A percentile compares a stretch with the other conserved stretches of the same genome.
These are phyloP conservation scores for Acanthosepion pharaonis DNA, from an alignment of 2,888 invertebrate species.

Conservation along the genomic window DNA sequence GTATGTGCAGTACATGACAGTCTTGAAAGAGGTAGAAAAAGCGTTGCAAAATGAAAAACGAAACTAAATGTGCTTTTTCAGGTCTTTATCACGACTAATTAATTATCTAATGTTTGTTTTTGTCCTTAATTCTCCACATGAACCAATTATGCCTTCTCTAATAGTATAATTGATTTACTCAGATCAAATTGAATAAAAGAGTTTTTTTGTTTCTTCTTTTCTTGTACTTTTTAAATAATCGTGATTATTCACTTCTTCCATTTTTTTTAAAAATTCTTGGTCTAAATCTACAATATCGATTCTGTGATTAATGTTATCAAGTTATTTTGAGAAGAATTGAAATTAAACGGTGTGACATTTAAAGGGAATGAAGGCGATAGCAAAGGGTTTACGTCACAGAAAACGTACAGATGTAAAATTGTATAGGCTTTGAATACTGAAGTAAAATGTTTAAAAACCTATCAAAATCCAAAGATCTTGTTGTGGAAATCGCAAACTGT, in stretches of 20 bases:
- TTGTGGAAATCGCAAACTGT: too few relatives aligned
- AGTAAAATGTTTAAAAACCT: too few relatives aligned
- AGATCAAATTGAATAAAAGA: background rate
- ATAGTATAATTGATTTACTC: slow-evolving; percentile 33
- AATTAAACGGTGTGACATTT: too few relatives aligned
- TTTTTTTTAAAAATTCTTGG: background rate
- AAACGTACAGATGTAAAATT: too few relatives aligned
- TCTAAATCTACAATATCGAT: background rate
- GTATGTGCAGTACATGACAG: background rate
- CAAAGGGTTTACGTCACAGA: too few relatives aligned
- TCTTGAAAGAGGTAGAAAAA: background rate
- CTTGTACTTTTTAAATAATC: background rate
- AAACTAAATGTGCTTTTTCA: background rate
- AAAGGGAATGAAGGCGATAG: too few relatives aligned
- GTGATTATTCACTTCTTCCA: background rate
- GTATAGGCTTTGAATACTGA: too few relatives aligned
- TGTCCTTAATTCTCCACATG: background rate
- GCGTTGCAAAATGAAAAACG: background rate
- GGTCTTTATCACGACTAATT: background rate
- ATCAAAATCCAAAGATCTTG: too few relatives aligned
- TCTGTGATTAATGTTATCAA: background rate
- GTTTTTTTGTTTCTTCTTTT: background rate
- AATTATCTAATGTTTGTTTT: slow-evolving; percentile 23
- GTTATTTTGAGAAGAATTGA: too few relatives aligned
- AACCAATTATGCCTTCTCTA: background rate